A percentile compares a stretch with the other conserved stretches of the same genome.
Evolutionary conservation across 2,113 vertebrate genomes (phyloP).

Genomic region (Scopus umbretta): DNA sequence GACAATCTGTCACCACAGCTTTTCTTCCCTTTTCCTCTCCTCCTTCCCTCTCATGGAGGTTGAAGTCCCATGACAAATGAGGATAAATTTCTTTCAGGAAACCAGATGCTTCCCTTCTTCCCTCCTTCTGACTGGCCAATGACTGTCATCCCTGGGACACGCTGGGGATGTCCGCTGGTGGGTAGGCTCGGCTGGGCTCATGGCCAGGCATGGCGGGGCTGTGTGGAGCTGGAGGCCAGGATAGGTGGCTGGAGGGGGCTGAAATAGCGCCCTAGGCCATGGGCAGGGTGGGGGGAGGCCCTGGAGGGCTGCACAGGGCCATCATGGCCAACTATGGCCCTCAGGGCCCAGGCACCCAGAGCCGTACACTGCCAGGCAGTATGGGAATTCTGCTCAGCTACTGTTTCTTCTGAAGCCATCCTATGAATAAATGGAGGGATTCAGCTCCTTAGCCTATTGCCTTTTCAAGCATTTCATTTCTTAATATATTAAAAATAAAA

Average conservation of each 20-base stretch:
- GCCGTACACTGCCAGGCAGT: rapidly evolving
- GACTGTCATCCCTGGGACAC: too few relatives aligned
- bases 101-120: too few relatives aligned
- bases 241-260: too few relatives aligned
- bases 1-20: background rate
- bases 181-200: too few relatives aligned
- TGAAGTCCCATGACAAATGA: rapidly evolving
- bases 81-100: background rate
- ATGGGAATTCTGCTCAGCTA: too few relatives aligned
- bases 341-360: background rate
- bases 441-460: background rate
- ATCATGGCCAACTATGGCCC: rapidly evolving
- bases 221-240: background rate
- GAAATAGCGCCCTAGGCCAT: background rate
- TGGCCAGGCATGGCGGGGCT: background rate
- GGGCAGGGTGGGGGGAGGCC: background rate
- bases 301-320: too few relatives aligned
- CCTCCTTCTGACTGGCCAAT: background rate
- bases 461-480: background rate
- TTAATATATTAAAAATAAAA: conserved; percentile 24
- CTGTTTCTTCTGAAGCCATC: background rate
- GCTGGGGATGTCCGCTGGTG: rapidly evolving
- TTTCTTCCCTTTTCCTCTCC: background rate
- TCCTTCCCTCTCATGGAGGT: background rate
- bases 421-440: background rate